These are phyloP conservation scores for Perdita meconis DNA, from an alignment of 2,888 invertebrate genomes.

Conservation along the genomic window DNA sequence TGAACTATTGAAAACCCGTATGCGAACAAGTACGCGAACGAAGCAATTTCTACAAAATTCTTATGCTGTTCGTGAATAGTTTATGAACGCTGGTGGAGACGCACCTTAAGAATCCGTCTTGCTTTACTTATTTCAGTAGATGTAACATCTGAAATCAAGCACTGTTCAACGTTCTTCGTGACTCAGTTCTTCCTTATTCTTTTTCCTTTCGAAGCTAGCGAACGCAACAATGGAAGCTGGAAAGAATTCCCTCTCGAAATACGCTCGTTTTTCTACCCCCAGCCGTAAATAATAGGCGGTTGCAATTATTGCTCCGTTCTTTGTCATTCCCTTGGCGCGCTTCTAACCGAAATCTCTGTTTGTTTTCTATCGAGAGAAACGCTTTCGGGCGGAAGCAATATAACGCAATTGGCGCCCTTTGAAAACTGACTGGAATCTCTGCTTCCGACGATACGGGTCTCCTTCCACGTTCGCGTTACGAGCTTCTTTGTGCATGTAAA, in stretches of 20 bases:
- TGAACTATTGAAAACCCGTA: too few relatives aligned
- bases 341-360: constrained; percentile 17
- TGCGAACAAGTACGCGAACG: too few relatives aligned
- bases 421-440: constrained; percentile 36
- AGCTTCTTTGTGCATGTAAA: neutral
- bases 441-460: neutral
- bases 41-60: too few relatives aligned
- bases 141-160: too few relatives aligned
- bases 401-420: constrained; percentile 53
- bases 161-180: too few relatives aligned
- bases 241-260: neutral
- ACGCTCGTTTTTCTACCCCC: neutral
- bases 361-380: constrained; percentile 46
- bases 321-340: constrained; percentile 35
- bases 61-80: too few relatives aligned
- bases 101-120: too few relatives aligned
- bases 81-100: too few relatives aligned
- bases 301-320: constrained; percentile 32
- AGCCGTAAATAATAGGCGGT: constrained; percentile 13
- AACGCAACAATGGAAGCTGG: too few relatives aligned
- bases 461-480: constrained; percentile 7
- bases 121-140: too few relatives aligned
- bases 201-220: neutral
- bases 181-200: too few relatives aligned
- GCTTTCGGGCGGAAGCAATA: constrained; percentile 51